Percentiles rank a stretch among this genome's conserved stretches.
These are phyloP conservation scores for Collichthys lucidus DNA, from an alignment of 2,113 vertebrate genomes.

Conservation along the genomic window DNA sequence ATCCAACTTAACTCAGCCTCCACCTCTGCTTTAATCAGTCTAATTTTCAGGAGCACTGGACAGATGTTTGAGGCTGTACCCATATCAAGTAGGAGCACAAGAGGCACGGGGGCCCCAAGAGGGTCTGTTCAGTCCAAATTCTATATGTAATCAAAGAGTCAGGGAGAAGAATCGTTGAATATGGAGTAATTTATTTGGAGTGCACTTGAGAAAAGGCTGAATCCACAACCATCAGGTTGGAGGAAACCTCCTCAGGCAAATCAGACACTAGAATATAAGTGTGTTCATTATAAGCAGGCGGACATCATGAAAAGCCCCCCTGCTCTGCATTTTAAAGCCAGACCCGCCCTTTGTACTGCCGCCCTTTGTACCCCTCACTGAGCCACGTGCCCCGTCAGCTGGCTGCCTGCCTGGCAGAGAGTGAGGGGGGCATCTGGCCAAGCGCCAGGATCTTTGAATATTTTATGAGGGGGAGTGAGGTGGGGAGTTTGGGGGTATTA, in stretches of 20 bases:
- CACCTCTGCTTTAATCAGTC: not conserved
- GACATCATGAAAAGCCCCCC: not conserved
- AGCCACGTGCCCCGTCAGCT: slow-evolving; percentile 59
- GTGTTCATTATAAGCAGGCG: slow-evolving; percentile 10
- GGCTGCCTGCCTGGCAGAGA: slow-evolving; percentile 51
- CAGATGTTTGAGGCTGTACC: not conserved
- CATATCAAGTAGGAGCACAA: too few relatives aligned
- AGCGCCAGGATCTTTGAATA: slow-evolving; percentile 62
- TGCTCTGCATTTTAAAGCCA: slow-evolving; percentile 52
- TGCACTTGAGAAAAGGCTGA: not conserved
- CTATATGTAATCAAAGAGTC: not conserved
- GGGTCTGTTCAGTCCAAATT: not conserved
- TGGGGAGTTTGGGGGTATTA: not conserved
- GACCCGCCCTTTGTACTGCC: slow-evolving; percentile 22
- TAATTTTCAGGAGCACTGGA: not conserved
- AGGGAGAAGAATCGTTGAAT: not conserved
- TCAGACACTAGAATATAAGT: not conserved
- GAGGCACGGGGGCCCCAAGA: too few relatives aligned
- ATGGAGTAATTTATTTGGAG: too few relatives aligned
- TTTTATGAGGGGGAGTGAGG: slow-evolving; percentile 54
- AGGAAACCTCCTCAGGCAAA: not conserved
- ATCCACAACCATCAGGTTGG: slow-evolving; percentile 1
- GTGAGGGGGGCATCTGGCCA: slow-evolving; percentile 53
- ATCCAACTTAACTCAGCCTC: not conserved
- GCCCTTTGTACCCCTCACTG: slow-evolving; percentile 27